Percentiles rank a stretch among this genome's conserved stretches.
phyloP scores from a whole-genome alignment of 2,888 invertebrate genomes.

The Gisinianus flammeolus region DNA sequence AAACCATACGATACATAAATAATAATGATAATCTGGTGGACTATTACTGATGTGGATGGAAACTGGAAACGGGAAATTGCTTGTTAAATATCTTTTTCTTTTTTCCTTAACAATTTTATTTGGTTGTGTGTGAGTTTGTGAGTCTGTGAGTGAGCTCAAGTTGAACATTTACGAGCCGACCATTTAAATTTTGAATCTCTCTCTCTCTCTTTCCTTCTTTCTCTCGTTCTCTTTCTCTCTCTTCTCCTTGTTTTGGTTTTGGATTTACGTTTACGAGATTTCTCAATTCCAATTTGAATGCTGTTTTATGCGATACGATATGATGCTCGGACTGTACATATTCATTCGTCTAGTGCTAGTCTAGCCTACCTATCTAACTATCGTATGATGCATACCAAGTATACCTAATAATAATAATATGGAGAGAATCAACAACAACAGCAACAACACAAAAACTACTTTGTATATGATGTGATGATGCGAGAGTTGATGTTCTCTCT shows the following conservation, averaged over 20 bases:
- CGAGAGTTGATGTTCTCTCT: slow-evolving; percentile 19
- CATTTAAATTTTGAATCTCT: neutral
- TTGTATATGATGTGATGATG: slow-evolving; percentile 17
- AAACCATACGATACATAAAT: neutral
- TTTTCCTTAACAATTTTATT: neutral
- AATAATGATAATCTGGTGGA: no score
- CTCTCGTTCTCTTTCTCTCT: no score
- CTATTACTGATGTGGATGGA: neutral
- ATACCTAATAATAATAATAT: neutral
- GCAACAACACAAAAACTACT: neutral
- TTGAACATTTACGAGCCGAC: neutral
- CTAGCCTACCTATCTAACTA: neutral
- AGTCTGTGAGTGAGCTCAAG: neutral
- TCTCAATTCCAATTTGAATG: neutral
- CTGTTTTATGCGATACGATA: neutral
- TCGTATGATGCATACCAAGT: neutral
- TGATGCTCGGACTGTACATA: no score
- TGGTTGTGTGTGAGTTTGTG: neutral
- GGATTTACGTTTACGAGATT: neutral
- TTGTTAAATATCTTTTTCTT: slow-evolving; percentile 3
- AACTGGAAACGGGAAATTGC: neutral
- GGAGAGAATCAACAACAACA: neutral
- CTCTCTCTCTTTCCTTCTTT: no score
- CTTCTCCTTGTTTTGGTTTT: no score
- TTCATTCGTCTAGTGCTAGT: no score